Percentiles rank a stretch among this genome's conserved stretches.
These are phyloP conservation scores for Geococcyx californianus DNA, from an alignment of 2,113 vertebrate genomes.

Conservation along the genomic window DNA sequence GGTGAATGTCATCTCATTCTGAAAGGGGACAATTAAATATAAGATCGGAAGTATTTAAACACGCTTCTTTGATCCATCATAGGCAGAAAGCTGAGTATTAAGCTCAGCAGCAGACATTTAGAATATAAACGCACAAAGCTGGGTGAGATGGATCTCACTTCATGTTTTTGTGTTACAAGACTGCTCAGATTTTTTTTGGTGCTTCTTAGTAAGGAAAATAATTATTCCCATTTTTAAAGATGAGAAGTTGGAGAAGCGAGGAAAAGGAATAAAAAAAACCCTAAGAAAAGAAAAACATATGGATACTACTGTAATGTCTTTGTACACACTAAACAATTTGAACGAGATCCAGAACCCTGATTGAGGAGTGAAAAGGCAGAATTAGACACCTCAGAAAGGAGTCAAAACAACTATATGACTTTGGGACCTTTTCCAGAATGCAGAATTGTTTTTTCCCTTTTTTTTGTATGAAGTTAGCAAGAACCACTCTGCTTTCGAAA, in stretches of 20 bases:
- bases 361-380: not conserved
- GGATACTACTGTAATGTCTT: not conserved
- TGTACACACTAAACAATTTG: not conserved
- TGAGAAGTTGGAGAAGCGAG: not conserved
- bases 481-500: not conserved
- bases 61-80: not conserved
- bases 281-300: not conserved
- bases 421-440: not conserved
- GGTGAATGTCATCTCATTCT: not conserved
- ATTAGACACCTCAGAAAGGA: not conserved
- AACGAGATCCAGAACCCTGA: not conserved
- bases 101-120: not conserved
- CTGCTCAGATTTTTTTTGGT: not conserved
- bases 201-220: not conserved
- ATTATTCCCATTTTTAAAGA: not conserved
- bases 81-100: not conserved
- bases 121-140: not conserved
- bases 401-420: not conserved
- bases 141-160: not conserved
- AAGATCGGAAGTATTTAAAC: not conserved
- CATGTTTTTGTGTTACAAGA: not conserved
- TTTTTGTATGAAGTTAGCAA: not conserved
- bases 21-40: not conserved
- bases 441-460: not conserved
- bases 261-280: accelerated